phyloP scores from a whole-genome alignment of 2,113 vertebrate genomes.

The Scomber colias region DNA sequence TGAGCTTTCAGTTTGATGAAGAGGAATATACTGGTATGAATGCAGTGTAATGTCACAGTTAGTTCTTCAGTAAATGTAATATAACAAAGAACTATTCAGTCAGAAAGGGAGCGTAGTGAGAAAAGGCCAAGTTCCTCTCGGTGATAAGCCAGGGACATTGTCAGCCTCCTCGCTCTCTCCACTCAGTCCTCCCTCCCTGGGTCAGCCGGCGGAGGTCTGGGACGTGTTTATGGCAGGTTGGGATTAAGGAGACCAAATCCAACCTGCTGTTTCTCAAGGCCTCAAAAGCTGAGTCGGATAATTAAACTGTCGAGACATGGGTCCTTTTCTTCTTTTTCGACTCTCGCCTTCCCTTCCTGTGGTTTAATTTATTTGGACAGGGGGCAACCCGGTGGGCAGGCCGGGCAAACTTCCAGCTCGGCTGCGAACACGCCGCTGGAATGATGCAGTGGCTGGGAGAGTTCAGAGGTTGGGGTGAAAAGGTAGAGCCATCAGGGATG shows the following conservation, averaged over 20 bases:
- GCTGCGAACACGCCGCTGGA: conserved; percentile 26
- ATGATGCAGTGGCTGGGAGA: conserved; percentile 44
- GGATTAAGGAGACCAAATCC: conserved; percentile 75
- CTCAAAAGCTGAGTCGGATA: conserved; percentile 74
- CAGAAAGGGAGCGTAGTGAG: background rate
- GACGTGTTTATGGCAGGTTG: conserved; percentile 69
- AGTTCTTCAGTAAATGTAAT: too few species aligned
- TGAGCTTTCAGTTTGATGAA: too few species aligned
- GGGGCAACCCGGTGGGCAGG: conserved; percentile 60
- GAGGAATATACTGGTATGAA: too few species aligned
- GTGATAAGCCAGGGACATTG: conserved; percentile 6
- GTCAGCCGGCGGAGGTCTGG: conserved; percentile 45
- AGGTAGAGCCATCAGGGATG: conserved; percentile 71
- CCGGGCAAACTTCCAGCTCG: conserved; percentile 64
- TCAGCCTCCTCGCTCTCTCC: background rate
- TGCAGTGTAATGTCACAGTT: too few species aligned
- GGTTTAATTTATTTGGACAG: conserved; percentile 82
- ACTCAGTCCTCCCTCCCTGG: conserved; percentile 22
- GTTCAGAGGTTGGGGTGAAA: conserved; percentile 73
- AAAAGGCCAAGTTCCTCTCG: background rate
- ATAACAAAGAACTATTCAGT: too few species aligned
- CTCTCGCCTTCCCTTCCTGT: conserved; percentile 50
- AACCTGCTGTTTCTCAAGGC: conserved; percentile 75
- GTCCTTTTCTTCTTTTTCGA: conserved; percentile 47
- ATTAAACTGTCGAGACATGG: conserved; percentile 77